phyloP scores from a whole-genome alignment of 2,113 vertebrate species.

The Ranitomeya variabilis region DNA sequence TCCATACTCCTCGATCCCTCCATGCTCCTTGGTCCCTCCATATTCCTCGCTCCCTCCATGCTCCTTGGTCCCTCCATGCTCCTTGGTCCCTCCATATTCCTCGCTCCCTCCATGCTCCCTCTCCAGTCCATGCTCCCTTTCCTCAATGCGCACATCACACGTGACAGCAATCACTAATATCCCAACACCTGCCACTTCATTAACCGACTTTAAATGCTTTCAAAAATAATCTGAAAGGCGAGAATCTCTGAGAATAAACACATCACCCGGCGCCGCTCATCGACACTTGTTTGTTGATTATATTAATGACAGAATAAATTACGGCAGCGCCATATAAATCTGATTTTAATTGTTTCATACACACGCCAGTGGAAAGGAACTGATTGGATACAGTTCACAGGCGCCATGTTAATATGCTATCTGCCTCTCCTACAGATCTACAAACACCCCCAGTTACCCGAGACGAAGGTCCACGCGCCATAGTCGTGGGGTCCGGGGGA shows the following conservation, averaged over 20 bases:
- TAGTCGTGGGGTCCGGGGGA: conserved; percentile 96
- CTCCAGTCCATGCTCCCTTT: background rate
- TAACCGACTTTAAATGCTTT: conserved; percentile 1
- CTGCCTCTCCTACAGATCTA: conserved; percentile 91
- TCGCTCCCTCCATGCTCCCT: background rate
- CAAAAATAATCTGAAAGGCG: background rate
- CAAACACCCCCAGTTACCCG: conserved; percentile 91
- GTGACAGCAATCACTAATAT: background rate
- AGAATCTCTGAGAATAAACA: conserved; percentile 22
- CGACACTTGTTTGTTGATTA: conserved; percentile 91
- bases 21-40: too few relatives aligned
- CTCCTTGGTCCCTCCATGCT: too few relatives aligned
- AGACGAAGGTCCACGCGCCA: conserved; percentile 91
- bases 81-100: too few relatives aligned
- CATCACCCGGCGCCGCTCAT: conserved; percentile 78
- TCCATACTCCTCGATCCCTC: too few relatives aligned
- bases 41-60: background rate
- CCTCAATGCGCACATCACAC: background rate
- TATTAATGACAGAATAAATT: conserved; percentile 96
- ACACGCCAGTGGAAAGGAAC: conserved; percentile 99
- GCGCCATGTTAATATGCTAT: conserved; percentile 99
- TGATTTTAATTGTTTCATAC: conserved; percentile 99
- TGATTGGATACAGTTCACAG: conserved; percentile 99
- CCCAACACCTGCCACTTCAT: background rate
- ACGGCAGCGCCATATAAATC: conserved; percentile 97